Percentiles rank a stretch among this genome's conserved stretches.
Evolutionary conservation across 2,888 invertebrate genomes (phyloP).

Genomic region (Melinaea menophilus): DNA sequence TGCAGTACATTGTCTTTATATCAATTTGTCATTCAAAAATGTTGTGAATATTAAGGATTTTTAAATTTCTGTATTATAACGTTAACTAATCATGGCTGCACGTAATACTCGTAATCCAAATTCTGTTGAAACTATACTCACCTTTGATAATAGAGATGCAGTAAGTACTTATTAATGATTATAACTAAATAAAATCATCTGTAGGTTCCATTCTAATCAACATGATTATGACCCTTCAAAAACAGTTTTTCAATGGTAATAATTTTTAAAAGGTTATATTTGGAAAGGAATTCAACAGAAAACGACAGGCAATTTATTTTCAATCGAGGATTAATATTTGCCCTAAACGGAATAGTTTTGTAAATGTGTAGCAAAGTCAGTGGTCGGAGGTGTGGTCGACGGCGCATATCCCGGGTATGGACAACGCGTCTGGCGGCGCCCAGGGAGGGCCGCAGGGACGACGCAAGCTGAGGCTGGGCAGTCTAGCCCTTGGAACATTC

Average conservation of each 20-base stretch:
- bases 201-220: too few relatives aligned
- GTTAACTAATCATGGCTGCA: background rate
- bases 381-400: conserved; percentile 68
- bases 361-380: conserved; percentile 43
- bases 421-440: conserved; percentile 47
- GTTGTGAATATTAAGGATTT: conserved; percentile 1
- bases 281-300: too few relatives aligned
- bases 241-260: too few relatives aligned
- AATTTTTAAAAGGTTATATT: too few relatives aligned
- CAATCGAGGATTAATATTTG: background rate
- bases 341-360: background rate
- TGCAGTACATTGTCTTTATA: too few relatives aligned
- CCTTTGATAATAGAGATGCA: conserved; percentile 53
- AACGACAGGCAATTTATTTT: too few relatives aligned
- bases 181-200: background rate
- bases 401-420: conserved; percentile 55
- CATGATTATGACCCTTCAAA: too few relatives aligned
- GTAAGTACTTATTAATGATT: conserved; percentile 39
- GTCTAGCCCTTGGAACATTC: conserved; percentile 53
- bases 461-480: conserved; percentile 50
- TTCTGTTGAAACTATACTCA: conserved; percentile 63
- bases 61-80: too few relatives aligned
- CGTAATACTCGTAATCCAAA: conserved; percentile 23
- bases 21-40: background rate
- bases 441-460: conserved; percentile 43